These are phyloP conservation scores for Brachypalpus laphriformis DNA, from an alignment of 2,888 invertebrate genomes.

Conservation along the genomic window DNA sequence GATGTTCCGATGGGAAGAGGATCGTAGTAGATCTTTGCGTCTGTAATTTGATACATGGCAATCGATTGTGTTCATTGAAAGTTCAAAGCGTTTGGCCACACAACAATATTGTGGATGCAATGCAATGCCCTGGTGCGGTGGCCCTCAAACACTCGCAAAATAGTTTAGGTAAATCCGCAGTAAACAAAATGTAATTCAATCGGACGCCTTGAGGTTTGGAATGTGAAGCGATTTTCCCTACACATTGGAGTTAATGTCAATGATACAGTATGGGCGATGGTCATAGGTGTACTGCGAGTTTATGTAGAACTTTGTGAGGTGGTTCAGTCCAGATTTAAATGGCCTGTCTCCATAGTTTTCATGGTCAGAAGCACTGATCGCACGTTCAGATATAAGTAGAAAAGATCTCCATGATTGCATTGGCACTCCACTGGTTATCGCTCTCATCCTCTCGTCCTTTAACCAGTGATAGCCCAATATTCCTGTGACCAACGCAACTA, in stretches of 20 bases:
- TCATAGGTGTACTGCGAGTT: background rate
- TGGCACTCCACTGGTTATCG: too few species aligned
- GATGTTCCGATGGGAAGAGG: slow-evolving; percentile 32
- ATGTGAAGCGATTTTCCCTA: slow-evolving; percentile 37
- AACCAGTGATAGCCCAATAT: too few species aligned
- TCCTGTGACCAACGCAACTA: too few species aligned
- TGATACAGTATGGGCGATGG: background rate
- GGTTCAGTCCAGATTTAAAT: too few species aligned
- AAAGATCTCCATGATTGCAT: too few species aligned
- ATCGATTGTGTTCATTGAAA: background rate
- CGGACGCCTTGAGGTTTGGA: slow-evolving; percentile 58
- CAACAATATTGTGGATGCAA: background rate
- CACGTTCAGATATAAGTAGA: too few species aligned
- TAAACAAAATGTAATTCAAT: slow-evolving; percentile 58
- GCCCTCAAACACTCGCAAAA: background rate
- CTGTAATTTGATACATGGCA: slow-evolving; percentile 33
- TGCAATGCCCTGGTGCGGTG: background rate
- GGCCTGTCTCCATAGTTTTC: too few species aligned
- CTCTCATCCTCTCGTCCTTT: too few species aligned
- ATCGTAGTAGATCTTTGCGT: slow-evolving; percentile 35
- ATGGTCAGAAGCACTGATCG: too few species aligned
- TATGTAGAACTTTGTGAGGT: background rate
- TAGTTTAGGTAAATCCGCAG: slow-evolving; percentile 2
- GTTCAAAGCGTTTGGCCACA: slow-evolving; percentile 12
- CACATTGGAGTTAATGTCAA: background rate